Conservation (phyloP, 1,140 invertebrate genomes). For the Caenorhabditis brenneri region DNA sequence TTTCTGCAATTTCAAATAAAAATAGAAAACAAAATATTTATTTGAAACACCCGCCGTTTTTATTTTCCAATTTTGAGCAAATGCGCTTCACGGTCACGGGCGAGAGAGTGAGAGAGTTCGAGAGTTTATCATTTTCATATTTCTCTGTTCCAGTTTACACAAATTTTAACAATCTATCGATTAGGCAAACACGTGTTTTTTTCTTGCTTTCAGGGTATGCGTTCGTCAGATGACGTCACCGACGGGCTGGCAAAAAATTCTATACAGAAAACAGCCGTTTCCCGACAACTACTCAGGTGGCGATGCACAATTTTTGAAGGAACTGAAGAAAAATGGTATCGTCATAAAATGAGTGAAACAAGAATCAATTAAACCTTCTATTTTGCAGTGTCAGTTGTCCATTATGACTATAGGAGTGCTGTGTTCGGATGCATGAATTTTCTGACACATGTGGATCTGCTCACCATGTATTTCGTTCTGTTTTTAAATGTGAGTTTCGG, state of each 20-base stretch:
- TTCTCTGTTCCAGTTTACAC: too few species aligned
- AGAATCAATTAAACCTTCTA: not conserved
- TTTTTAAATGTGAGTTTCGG: conserved; percentile 79
- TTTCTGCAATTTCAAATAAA: too few species aligned
- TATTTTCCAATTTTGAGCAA: too few species aligned
- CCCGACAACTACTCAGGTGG: conserved; percentile 88
- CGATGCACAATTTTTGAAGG: conserved; percentile 80
- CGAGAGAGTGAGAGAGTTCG: too few species aligned
- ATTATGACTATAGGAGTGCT: conserved; percentile 78
- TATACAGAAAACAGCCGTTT: conserved; percentile 85
- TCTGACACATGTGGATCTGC: conserved; percentile 79
- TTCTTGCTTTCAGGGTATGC: not conserved
- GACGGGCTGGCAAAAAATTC: conserved; percentile 81
- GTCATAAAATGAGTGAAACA: not conserved
- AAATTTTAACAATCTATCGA: too few species aligned
- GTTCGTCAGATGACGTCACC: not conserved
- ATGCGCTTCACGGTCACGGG: too few species aligned
- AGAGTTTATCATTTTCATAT: too few species aligned
- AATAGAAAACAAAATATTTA: too few species aligned
- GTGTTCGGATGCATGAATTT: conserved; percentile 79
- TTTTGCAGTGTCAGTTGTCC: conserved; percentile 76
- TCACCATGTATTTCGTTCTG: conserved; percentile 79
- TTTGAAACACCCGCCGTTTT: too few species aligned
- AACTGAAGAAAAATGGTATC: conserved; percentile 82
- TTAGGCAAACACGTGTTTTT: too few species aligned